Evolutionary conservation across 2,888 invertebrate genomes (phyloP).

Genomic region (Fissipunctia ypsillon): DNA sequence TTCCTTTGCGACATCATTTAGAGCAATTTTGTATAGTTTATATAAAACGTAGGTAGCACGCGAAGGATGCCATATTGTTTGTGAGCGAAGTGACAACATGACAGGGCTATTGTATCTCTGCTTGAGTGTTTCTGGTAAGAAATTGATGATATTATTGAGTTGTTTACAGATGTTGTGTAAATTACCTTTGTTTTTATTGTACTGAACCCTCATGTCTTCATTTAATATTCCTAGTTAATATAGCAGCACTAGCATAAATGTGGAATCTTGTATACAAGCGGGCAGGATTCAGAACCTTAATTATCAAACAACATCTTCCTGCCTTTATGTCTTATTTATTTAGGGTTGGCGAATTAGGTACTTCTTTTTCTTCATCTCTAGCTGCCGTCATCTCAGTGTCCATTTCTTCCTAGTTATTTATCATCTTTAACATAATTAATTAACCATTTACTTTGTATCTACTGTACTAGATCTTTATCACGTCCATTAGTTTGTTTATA

Average conservation of each 20-base stretch:
- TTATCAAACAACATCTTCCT: too few relatives aligned
- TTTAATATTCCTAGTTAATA: not conserved
- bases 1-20: conserved; percentile 87
- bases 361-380: not conserved
- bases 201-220: not conserved
- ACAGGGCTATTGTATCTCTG: conserved; percentile 70
- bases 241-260: not conserved
- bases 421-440: not conserved
- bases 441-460: not conserved
- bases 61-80: conserved; percentile 74
- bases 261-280: too few relatives aligned
- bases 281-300: not conserved
- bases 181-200: not conserved
- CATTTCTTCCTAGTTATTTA: not conserved
- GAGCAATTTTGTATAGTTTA: conserved; percentile 85
- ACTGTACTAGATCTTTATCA: conserved; percentile 5
- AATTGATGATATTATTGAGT: conserved; percentile 14
- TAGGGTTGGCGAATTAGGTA: not conserved
- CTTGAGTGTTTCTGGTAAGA: conserved; percentile 79
- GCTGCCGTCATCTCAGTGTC: not conserved
- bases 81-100: conserved; percentile 75
- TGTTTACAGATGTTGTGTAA: not conserved
- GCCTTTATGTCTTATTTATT: not conserved
- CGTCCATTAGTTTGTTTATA: conserved; percentile 2
- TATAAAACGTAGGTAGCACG: conserved; percentile 84